Evolutionary conservation across 2,888 invertebrate genomes (phyloP).

Genomic region (Phania funesta): DNA sequence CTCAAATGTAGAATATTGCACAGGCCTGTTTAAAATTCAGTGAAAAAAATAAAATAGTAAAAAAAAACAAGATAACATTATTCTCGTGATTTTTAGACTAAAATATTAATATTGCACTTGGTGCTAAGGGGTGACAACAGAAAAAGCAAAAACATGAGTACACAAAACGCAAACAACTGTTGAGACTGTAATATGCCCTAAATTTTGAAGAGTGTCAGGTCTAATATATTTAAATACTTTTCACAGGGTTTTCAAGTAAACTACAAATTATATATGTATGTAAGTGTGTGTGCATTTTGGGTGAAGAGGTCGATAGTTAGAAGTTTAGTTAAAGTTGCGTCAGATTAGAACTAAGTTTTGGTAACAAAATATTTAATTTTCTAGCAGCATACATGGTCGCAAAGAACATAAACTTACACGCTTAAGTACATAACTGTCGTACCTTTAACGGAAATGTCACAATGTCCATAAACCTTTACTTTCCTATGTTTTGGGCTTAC

Average conservation of each 20-base stretch:
- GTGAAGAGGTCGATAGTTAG: too few species aligned
- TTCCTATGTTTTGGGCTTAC: too few species aligned
- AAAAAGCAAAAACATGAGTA: not conserved
- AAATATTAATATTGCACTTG: slow-evolving; percentile 11
- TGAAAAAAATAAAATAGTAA: not conserved
- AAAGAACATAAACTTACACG: too few species aligned
- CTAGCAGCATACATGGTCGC: too few species aligned
- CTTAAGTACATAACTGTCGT: too few species aligned
- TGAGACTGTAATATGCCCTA: slow-evolving; percentile 25
- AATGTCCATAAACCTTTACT: too few species aligned
- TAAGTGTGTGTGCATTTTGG: not conserved
- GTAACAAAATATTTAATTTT: too few species aligned
- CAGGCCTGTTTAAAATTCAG: slow-evolving; percentile 23
- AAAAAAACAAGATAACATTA: slow-evolving; percentile 9
- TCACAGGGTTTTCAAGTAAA: not conserved
- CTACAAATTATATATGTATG: too few species aligned
- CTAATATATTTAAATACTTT: slow-evolving; percentile 15
- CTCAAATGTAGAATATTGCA: slow-evolving; percentile 24
- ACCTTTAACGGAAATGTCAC: too few species aligned
- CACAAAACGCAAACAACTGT: not conserved
- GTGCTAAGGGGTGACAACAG: not conserved
- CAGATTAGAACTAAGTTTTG: too few species aligned
- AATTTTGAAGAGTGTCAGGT: slow-evolving; percentile 32
- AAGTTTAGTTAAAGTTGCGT: too few species aligned
- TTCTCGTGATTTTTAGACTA: slow-evolving; percentile 23